A percentile compares a stretch with the other conserved stretches of the same genome.
Conservation (phyloP, 2,888 invertebrate genomes). For the Aporophyla nigra region DNA sequence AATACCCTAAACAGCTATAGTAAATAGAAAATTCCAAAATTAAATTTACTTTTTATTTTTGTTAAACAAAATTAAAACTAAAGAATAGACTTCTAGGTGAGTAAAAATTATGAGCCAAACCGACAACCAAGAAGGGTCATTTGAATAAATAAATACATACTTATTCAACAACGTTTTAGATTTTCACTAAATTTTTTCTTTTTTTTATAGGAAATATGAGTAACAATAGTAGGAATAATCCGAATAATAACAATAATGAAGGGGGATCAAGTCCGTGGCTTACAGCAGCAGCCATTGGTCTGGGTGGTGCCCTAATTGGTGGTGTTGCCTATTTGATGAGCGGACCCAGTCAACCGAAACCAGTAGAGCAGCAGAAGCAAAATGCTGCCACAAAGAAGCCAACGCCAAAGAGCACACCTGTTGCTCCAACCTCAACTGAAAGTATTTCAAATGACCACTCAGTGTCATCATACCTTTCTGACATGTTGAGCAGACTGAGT, state of each 20-base stretch:
- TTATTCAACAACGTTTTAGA: background rate
- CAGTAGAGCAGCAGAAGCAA: background rate
- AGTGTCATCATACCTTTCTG: constrained; percentile 42
- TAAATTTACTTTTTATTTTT: background rate
- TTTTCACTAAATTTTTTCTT: background rate
- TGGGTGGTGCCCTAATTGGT: constrained; percentile 54
- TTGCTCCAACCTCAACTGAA: background rate
- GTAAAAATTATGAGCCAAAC: background rate
- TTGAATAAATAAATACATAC: background rate
- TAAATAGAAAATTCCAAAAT: background rate
- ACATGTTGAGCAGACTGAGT: constrained; percentile 44
- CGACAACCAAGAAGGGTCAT: no score
- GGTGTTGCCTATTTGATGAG: constrained; percentile 55
- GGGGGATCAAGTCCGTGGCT: constrained; percentile 30
- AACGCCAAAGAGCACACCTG: background rate
- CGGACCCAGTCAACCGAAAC: background rate
- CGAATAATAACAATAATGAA: constrained; percentile 17
- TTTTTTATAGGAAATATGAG: constrained; percentile 40
- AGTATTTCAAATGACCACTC: background rate
- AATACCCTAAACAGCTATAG: background rate
- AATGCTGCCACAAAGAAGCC: background rate
- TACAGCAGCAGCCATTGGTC: constrained; percentile 45
- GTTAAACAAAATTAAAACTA: no score
- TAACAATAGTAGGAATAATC: constrained; percentile 27
- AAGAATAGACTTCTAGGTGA: background rate